Conservation (phyloP, 2,113 vertebrate genomes). For the Oncorhynchus kisutch region DNA sequence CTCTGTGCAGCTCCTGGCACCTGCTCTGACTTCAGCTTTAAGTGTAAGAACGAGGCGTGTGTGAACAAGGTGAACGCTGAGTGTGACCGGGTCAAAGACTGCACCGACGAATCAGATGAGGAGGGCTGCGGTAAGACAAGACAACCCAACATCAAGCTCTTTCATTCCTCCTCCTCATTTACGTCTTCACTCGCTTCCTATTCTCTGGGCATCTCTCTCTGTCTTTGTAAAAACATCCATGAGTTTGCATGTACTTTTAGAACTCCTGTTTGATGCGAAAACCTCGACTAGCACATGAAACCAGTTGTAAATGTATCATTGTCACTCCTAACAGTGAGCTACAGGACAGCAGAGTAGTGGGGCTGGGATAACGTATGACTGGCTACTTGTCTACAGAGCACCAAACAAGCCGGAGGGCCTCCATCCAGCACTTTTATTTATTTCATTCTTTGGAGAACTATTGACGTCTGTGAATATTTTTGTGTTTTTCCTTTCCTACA, state of each 20-base stretch:
- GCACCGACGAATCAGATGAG: slow-evolving; percentile 72
- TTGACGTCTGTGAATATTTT: slow-evolving; percentile 52
- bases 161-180: neutral
- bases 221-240: too few species aligned
- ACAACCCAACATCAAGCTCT: neutral
- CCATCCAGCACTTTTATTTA: slow-evolving; percentile 51
- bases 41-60: slow-evolving; percentile 63
- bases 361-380: slow-evolving; percentile 22
- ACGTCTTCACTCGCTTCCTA: too few species aligned
- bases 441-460: slow-evolving; percentile 60
- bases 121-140: slow-evolving; percentile 61
- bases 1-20: slow-evolving; percentile 42
- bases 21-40: slow-evolving; percentile 71
- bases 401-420: slow-evolving; percentile 22
- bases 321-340: slow-evolving; percentile 30
- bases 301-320: slow-evolving; percentile 44
- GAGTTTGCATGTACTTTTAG: too few species aligned
- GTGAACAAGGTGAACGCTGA: slow-evolving; percentile 78
- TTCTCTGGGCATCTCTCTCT: neutral
- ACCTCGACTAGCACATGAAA: slow-evolving; percentile 21
- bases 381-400: slow-evolving; percentile 38
- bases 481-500: slow-evolving; percentile 40
- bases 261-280: neutral
- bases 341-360: too few species aligned
- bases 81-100: slow-evolving; percentile 72